Conservation (phyloP, 2,888 invertebrate species). For the Bombyx huttoni region DNA sequence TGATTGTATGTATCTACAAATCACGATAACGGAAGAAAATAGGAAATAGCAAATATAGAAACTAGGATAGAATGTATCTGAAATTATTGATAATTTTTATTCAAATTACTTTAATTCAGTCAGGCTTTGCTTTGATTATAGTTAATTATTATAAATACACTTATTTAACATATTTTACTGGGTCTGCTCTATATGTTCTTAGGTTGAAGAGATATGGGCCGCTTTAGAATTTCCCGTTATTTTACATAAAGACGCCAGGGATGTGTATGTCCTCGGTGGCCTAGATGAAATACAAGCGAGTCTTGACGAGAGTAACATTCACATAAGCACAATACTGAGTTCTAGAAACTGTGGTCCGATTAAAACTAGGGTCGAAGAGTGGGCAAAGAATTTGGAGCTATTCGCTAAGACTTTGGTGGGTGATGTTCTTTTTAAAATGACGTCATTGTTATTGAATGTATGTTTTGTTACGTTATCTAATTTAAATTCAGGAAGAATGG, state of each 20-base stretch:
- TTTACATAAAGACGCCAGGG: conserved; percentile 85
- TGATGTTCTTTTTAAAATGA: conserved; percentile 1
- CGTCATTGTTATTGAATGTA: not conserved
- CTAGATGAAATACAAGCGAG: conserved; percentile 87
- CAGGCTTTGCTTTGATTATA: no score
- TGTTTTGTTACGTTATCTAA: not conserved
- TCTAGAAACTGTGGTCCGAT: conserved; percentile 90
- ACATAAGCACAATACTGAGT: conserved; percentile 88
- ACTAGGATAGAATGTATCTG: no score
- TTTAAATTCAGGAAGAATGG: conserved; percentile 84
- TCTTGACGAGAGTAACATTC: conserved; percentile 89
- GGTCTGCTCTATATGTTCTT: not conserved
- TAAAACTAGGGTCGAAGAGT: conserved; percentile 85
- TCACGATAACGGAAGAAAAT: no score
- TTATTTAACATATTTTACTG: not conserved
- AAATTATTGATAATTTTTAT: no score
- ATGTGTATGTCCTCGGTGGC: conserved; percentile 87
- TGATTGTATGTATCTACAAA: no score
- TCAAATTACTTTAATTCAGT: no score
- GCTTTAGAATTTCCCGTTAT: conserved; percentile 82
- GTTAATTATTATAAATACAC: no score
- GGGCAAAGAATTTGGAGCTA: conserved; percentile 82
- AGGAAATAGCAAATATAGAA: no score
- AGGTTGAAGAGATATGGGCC: conserved; percentile 90
- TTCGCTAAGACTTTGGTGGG: conserved; percentile 85